phyloP scores from a whole-genome alignment of 2,797 vertebrate species.

The Rhadinocentrus ornatus region DNA sequence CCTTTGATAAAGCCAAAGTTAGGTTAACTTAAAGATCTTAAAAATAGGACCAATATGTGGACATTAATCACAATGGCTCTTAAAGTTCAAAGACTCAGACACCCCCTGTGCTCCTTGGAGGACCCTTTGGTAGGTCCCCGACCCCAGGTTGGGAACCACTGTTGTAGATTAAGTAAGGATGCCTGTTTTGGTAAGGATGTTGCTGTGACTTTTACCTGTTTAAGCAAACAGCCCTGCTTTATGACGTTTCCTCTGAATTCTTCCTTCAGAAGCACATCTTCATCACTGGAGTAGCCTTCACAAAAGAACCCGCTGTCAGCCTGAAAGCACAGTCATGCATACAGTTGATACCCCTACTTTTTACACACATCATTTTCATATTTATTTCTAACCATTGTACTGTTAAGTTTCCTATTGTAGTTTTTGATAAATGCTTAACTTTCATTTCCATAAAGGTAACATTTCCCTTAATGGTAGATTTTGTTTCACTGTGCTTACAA shows the following conservation, averaged over 20 bases:
- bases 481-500: conserved; percentile 83
- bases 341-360: neutral
- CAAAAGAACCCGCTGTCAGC: conserved; percentile 97
- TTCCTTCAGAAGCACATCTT: conserved; percentile 90
- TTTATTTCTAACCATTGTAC: neutral
- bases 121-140: no score
- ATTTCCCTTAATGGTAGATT: neutral
- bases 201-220: conserved; percentile 85
- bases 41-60: no score
- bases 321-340: conserved; percentile 70
- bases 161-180: neutral
- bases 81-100: no score
- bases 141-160: no score
- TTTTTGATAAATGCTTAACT: neutral
- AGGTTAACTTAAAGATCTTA: no score
- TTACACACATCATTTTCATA: neutral
- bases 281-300: conserved; percentile 96
- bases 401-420: neutral
- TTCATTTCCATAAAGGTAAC: neutral
- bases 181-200: neutral
- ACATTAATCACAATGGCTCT: no score
- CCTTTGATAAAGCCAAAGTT: no score
- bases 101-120: no score
- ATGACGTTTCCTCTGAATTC: conserved; percentile 94
- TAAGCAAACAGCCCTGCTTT: conserved; percentile 96